Percentiles rank a stretch among this genome's conserved stretches.
Conservation (phyloP, 2,797 vertebrate genomes). For the Pelochelys cantorii region DNA sequence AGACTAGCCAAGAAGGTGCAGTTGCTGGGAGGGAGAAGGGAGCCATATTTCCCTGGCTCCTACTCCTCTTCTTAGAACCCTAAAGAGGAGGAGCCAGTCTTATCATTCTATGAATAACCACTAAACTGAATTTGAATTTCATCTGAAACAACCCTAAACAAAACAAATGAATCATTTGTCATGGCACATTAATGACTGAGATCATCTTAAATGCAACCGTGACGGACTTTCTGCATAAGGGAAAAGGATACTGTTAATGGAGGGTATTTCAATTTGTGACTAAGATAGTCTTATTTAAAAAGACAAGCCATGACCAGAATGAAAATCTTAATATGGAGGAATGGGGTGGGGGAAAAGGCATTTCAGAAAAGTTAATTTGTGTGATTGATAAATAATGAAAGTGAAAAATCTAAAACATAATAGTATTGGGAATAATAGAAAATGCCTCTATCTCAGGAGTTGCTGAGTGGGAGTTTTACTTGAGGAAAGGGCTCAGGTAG, state of each 20-base stretch:
- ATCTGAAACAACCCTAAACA: neutral
- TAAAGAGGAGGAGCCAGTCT: neutral
- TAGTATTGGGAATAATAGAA: neutral
- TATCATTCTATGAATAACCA: neutral
- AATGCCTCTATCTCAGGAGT: neutral
- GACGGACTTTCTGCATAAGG: neutral
- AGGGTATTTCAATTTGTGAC: neutral
- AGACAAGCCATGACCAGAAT: conserved; percentile 4
- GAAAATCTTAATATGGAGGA: neutral
- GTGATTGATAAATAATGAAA: neutral
- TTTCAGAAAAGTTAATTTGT: neutral
- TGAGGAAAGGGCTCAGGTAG: neutral
- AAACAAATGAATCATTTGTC: neutral
- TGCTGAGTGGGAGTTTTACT: neutral
- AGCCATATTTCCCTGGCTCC: neutral
- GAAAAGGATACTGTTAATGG: neutral
- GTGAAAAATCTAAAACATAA: neutral
- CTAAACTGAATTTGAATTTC: neutral
- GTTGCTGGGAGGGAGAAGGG: neutral
- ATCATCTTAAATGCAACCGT: neutral
- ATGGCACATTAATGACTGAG: neutral
- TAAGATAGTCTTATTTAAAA: conserved; percentile 19
- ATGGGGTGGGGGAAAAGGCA: neutral
- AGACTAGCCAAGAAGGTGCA: neutral
- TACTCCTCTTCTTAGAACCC: neutral